Base-by-base conservation (phyloP, 2,888 invertebrate genomes). In the Campoplex capitator region DNA sequence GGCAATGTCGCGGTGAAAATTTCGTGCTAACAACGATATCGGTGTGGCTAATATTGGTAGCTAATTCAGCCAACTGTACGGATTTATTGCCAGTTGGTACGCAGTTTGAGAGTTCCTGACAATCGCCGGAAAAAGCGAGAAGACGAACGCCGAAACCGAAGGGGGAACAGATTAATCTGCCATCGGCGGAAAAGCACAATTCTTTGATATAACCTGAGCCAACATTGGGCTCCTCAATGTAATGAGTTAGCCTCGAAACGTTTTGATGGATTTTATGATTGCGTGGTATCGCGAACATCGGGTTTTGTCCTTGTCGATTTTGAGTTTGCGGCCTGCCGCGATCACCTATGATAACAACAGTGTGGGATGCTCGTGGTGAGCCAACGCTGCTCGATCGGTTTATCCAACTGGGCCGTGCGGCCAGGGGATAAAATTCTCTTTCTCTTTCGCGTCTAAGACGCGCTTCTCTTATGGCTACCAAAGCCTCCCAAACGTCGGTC, bases 151-250 rank as follows among this genome's bases (percentile, higher is more conserved):
- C 98, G 91, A 96, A 97, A 0, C 97, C 97, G 94, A 97, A 98
- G 0, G 99, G 99, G 0, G 98, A 99, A 92, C 98, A 98, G 45
- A 99, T 97, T 13, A 99, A 95, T 75, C 98, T 96, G 0, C 99
- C 99, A 93, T 99, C 98, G 1, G 97, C 95, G 1, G 98, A 98
- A 94, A 98, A 99, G 91, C 98, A 98, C 70, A 98, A 95, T 93
- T 99, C 99, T 94, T 99, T 99, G 82, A 99, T 99, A 91, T 97
- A 98, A 0, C 98, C 98, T 89, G 97, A 97, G 1, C 98, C 98
- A 18, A 97, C 97, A 92, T 98, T 98, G 0, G 98, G 97, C 93
- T 99, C 99, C 91, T 98, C 96, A 11, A 97, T 96, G 92, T 96
- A 98, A 94, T 98, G 98, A 8, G 98, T 96, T 75, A 99, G 96